A percentile compares a stretch with the other conserved stretches of the same genome.
Conservation (phyloP, 2,888 invertebrate genomes). For the Eristalis intricaria region DNA sequence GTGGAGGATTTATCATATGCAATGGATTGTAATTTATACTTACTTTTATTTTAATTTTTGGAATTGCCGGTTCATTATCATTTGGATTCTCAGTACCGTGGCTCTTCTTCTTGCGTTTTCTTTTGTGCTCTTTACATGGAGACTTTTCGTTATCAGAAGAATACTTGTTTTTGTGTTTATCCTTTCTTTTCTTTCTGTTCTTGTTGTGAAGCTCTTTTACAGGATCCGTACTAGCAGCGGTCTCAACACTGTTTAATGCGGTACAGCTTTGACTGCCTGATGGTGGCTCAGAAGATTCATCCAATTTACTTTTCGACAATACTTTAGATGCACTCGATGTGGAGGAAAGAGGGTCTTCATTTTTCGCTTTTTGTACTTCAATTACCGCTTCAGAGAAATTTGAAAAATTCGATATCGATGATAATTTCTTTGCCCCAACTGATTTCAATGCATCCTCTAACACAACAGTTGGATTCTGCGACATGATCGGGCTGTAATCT, state of each 20-base stretch:
- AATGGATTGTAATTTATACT: not conserved
- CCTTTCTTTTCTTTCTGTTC: conserved; percentile 87
- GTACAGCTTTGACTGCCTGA: conserved; percentile 39
- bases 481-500: conserved; percentile 53
- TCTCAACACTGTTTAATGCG: conserved; percentile 73
- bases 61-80: conserved; percentile 80
- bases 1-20: not conserved
- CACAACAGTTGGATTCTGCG: conserved; percentile 62
- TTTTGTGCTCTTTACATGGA: conserved; percentile 88
- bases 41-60: conserved; percentile 91
- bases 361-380: conserved; percentile 46
- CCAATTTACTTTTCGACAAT: conserved; percentile 54
- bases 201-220: conserved; percentile 81
- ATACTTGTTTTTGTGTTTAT: conserved; percentile 89
- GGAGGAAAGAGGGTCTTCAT: conserved; percentile 29
- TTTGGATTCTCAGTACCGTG: conserved; percentile 83
- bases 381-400: conserved; percentile 58
- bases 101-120: conserved; percentile 91
- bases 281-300: conserved; percentile 62
- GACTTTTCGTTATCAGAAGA: conserved; percentile 83
- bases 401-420: conserved; percentile 59
- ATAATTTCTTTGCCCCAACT: conserved; percentile 47
- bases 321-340: conserved; percentile 54
- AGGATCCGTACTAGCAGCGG: conserved; percentile 74
- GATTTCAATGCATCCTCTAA: conserved; percentile 65